phyloP scores from a whole-genome alignment of 2,797 vertebrate genomes.

The Gymnocypris eckloni region DNA sequence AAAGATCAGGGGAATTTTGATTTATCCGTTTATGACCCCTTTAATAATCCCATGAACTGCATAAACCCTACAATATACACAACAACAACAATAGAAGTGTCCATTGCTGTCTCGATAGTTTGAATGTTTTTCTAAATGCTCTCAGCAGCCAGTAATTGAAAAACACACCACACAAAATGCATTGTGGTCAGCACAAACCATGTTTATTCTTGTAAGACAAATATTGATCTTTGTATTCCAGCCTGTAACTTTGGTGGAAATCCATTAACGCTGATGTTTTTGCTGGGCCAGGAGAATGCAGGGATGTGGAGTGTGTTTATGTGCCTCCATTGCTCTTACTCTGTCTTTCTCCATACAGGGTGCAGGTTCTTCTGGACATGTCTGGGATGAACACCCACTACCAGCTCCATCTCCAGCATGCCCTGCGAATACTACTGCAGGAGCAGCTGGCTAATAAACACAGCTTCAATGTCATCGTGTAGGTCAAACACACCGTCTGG shows the following conservation, averaged over 20 bases:
- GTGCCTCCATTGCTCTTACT: neutral
- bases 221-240: constrained; percentile 4
- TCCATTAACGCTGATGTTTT: neutral
- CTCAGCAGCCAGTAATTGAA: neutral
- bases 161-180: neutral
- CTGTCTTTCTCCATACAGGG: constrained; percentile 57
- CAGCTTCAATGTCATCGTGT: constrained; percentile 81
- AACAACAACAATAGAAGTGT: neutral
- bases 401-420: constrained; percentile 79
- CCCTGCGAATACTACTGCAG: constrained; percentile 79
- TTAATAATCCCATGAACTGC: neutral
- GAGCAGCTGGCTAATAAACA: constrained; percentile 81
- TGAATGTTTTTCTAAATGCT: neutral
- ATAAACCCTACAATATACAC: too few relatives aligned
- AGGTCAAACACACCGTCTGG: constrained; percentile 1
- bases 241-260: neutral
- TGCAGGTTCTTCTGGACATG: constrained; percentile 80
- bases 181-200: constrained; percentile 1
- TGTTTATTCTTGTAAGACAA: neutral
- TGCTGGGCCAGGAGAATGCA: neutral
- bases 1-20: too few relatives aligned
- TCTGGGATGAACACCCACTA: constrained; percentile 72
- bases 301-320: neutral
- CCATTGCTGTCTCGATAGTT: neutral
- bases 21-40: too few relatives aligned